phyloP scores from a whole-genome alignment of 2,113 vertebrate genomes.

The Kryptolebias marmoratus region DNA sequence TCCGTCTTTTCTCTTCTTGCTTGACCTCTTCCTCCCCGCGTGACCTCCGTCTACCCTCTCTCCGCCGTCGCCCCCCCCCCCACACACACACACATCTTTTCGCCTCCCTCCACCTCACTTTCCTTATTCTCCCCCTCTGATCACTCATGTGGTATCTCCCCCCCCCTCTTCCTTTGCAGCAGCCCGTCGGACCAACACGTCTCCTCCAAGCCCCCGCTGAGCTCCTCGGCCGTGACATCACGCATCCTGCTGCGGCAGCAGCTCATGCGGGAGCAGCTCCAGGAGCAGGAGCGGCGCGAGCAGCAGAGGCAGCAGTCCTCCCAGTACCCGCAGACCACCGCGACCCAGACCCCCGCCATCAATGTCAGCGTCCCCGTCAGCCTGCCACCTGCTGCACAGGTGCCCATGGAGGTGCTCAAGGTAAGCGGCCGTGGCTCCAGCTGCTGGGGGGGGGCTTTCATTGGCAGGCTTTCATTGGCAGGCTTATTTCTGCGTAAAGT shows the following conservation, averaged over 20 bases:
- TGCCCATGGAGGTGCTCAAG: conserved; percentile 98
- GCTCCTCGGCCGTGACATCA: conserved; percentile 94
- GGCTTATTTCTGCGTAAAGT: conserved; percentile 43
- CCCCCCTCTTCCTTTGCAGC: conserved; percentile 49
- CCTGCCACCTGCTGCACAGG: conserved; percentile 87
- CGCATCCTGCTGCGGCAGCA: conserved; percentile 97
- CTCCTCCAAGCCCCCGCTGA: conserved; percentile 94
- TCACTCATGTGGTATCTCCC: conserved; percentile 20
- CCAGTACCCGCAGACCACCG: conserved; percentile 81
- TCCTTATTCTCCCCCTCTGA: conserved; percentile 6
- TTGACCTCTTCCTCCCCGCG: conserved; percentile 53
- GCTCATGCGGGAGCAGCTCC: conserved; percentile 99
- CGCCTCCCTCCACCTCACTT: conserved; percentile 29
- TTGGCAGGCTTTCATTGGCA: conserved; percentile 36
- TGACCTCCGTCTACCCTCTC: conserved; percentile 44
- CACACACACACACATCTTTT: too few relatives aligned
- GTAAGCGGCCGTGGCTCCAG: conserved; percentile 72
- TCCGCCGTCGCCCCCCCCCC: conserved; percentile 21
- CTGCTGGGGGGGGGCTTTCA: neutral
- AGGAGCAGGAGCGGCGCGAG: conserved; percentile 96
- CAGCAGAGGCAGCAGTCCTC: conserved; percentile 91
- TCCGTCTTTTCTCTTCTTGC: conserved; percentile 32
- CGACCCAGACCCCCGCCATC: conserved; percentile 92
- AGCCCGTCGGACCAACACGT: conserved; percentile 90
- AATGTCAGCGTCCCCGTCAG: conserved; percentile 89